These are phyloP conservation scores for Beroe ovata DNA, from an alignment of 37 sponge, comb jelly and placozoan species.

Conservation along the genomic window DNA sequence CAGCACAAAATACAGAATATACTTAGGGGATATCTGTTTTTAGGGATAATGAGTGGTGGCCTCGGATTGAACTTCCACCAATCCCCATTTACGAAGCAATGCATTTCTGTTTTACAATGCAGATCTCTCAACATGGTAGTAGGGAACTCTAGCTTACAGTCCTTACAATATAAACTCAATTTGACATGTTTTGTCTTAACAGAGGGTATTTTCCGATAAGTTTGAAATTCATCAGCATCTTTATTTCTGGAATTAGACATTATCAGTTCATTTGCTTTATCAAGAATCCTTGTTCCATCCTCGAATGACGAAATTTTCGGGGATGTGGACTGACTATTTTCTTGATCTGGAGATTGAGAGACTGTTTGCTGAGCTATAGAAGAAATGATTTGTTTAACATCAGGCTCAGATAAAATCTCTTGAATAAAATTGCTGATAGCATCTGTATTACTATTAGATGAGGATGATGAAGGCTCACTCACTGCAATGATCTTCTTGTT, in stretches of 20 bases:
- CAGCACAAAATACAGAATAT: slow-evolving; percentile 57
- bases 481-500: not conserved
- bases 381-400: slow-evolving; percentile 24
- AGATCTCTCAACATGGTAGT: slow-evolving; percentile 46
- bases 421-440: slow-evolving; percentile 21
- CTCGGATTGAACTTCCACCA: slow-evolving; percentile 62
- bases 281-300: slow-evolving; percentile 1
- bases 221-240: slow-evolving; percentile 17
- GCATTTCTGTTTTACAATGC: slow-evolving; percentile 59
- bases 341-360: not conserved
- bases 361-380: slow-evolving; percentile 8
- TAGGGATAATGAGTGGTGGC: slow-evolving; percentile 4
- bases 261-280: not conserved
- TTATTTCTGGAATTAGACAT: not conserved
- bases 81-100: slow-evolving; percentile 31
- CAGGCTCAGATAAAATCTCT: slow-evolving; percentile 23
- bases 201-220: not conserved
- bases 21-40: not conserved
- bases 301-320: not conserved
- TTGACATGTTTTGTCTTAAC: not conserved
- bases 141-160: slow-evolving; percentile 29
- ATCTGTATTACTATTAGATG: not conserved
- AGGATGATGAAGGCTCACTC: not conserved
- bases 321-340: not conserved
- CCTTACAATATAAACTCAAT: slow-evolving; percentile 31